Conservation (phyloP, 2,888 invertebrate species). For the Andrena marginata region DNA sequence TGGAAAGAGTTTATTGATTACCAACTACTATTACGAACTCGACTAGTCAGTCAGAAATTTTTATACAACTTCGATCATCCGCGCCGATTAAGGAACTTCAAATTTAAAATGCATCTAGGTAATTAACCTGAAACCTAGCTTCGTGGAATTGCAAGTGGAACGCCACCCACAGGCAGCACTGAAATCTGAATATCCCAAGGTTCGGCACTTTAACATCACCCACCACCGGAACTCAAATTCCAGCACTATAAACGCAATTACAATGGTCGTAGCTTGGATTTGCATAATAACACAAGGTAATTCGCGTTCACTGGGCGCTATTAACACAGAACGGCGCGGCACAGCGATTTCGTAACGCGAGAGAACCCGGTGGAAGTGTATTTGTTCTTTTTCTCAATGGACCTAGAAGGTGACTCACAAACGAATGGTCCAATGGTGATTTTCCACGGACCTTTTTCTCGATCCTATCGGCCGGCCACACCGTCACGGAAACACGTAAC, state of each 20-base stretch:
- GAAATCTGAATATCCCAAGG: conserved; percentile 12
- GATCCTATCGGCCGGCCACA: neutral
- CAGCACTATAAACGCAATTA: conserved; percentile 10
- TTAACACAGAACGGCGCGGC: conserved; percentile 13
- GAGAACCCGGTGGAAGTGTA: conserved; percentile 27
- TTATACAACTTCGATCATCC: too few species aligned
- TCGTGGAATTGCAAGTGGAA: conserved; percentile 23
- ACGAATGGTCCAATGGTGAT: neutral
- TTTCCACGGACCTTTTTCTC: neutral
- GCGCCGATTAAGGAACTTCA: neutral
- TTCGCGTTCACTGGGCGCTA: conserved; percentile 7
- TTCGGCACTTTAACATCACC: neutral
- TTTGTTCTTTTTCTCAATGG: neutral
- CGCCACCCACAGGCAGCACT: conserved; percentile 2
- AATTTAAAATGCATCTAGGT: neutral
- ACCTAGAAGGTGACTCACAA: conserved; percentile 30
- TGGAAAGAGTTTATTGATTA: too few species aligned
- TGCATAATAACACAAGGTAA: neutral
- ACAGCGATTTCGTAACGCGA: conserved; percentile 13
- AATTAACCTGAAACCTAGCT: conserved; percentile 14
- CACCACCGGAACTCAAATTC: conserved; percentile 13
- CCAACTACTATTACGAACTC: too few species aligned
- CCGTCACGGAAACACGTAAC: conserved; percentile 8
- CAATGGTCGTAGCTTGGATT: conserved; percentile 1
- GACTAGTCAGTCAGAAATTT: too few species aligned